Evolutionary conservation across 2,113 vertebrate species (phyloP).

Genomic region (Eudyptes chrysolophus): DNA sequence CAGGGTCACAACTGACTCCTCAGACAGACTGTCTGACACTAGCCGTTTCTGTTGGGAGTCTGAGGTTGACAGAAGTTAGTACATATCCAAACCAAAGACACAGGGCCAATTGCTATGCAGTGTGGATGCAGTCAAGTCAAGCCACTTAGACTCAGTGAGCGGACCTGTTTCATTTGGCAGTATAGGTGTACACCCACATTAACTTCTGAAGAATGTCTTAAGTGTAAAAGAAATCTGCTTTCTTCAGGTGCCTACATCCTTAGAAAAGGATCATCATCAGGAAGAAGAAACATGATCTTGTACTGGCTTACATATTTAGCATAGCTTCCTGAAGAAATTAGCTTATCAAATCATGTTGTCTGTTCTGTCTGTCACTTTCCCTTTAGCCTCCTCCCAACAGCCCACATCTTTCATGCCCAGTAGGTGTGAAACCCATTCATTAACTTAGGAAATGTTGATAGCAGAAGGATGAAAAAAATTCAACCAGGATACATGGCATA

Average conservation of each 20-base stretch:
- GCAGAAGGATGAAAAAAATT: not conserved
- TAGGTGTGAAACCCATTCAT: constrained; percentile 39
- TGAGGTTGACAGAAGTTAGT: not conserved
- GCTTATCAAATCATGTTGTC: not conserved
- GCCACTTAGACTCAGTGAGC: not conserved
- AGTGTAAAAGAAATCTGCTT: not conserved
- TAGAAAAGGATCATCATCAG: not conserved
- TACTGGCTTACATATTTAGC: not conserved
- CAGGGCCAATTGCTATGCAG: not conserved
- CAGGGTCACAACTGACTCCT: not conserved
- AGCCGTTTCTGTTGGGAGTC: not conserved
- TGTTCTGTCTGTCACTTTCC: not conserved
- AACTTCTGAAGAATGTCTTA: not conserved
- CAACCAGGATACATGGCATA: not conserved
- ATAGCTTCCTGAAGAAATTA: not conserved
- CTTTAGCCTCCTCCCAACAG: not conserved
- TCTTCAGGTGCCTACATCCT: not conserved
- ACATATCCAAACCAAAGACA: not conserved
- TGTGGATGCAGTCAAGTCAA: not conserved
- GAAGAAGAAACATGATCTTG: not conserved
- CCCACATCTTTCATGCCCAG: constrained; percentile 8
- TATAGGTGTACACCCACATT: not conserved
- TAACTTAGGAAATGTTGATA: not conserved
- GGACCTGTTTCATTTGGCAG: not conserved
- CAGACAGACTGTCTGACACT: not conserved